Percentiles rank a stretch among this genome's conserved stretches.
Evolutionary conservation across 2,888 invertebrate species (phyloP).

Genomic region (Drosophila nigricruria): DNA sequence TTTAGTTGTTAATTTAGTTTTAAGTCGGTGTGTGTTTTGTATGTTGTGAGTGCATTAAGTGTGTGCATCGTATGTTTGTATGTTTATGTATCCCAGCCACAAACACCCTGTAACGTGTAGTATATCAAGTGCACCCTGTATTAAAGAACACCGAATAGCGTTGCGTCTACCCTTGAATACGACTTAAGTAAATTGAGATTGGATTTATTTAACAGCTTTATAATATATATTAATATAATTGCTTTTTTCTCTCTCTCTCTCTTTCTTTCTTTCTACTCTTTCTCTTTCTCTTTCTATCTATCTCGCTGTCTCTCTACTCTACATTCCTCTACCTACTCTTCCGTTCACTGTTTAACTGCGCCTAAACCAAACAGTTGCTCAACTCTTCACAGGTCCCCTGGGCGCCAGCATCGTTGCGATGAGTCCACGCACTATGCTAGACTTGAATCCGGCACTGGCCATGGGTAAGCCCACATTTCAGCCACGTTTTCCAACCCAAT

Average conservation of each 20-base stretch:
- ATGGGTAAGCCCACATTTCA: conserved; percentile 85
- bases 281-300: conserved; percentile 25
- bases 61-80: conserved; percentile 32
- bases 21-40: conserved; percentile 29
- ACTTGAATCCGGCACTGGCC: conserved; percentile 85
- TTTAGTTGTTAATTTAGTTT: conserved; percentile 28
- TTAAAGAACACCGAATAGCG: conserved; percentile 47
- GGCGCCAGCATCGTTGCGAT: conserved; percentile 86
- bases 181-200: conserved; percentile 40
- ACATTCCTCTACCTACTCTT: conserved; percentile 34
- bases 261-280: conserved; percentile 43
- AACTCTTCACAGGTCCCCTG: conserved; percentile 84
- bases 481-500: conserved; percentile 67
- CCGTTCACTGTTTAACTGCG: conserved; percentile 40
- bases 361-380: conserved; percentile 76
- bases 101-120: conserved; percentile 44
- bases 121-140: conserved; percentile 63
- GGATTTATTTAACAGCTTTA: conserved; percentile 20
- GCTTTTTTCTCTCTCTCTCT: conserved; percentile 38
- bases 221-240: conserved; percentile 45
- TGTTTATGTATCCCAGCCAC: conserved; percentile 16
- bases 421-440: conserved; percentile 85
- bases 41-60: conserved; percentile 19
- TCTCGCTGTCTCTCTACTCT: conserved; percentile 40
- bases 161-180: conserved; percentile 56